Conservation (phyloP, 2,888 invertebrate species). For the Arge pagana region DNA sequence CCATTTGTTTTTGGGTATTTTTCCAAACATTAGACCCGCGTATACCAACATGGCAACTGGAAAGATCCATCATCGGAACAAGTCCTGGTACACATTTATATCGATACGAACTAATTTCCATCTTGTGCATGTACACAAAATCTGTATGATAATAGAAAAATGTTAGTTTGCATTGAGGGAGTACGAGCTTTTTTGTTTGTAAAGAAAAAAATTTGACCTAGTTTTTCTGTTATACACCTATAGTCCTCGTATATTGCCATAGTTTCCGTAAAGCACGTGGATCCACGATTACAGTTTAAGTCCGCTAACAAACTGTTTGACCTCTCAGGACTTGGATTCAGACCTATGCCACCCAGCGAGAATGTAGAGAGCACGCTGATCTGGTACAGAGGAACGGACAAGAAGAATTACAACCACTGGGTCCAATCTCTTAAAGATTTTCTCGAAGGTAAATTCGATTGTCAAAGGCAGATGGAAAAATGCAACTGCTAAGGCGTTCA, state of each 20-base stretch:
- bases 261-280: too few species aligned
- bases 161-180: too few species aligned
- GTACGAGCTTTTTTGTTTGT: not conserved
- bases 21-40: conserved; percentile 87
- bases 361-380: conserved; percentile 95
- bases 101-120: too few species aligned
- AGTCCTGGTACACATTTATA: conserved; percentile 87
- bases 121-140: too few species aligned
- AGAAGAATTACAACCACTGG: conserved; percentile 79
- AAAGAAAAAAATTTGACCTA: not conserved
- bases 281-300: not conserved
- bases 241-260: conserved; percentile 11
- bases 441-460: conserved; percentile 80
- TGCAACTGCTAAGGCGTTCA: too few species aligned
- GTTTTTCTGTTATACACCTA: not conserved
- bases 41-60: conserved; percentile 87
- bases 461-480: too few species aligned
- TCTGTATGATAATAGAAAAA: too few species aligned
- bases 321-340: conserved; percentile 83
- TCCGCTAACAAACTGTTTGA: too few species aligned
- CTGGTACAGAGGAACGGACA: conserved; percentile 86
- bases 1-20: conserved; percentile 94
- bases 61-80: conserved; percentile 86
- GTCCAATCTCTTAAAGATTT: conserved; percentile 75
- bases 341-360: conserved; percentile 84